Base-by-base conservation (phyloP, 2,113 vertebrate genomes). In the Athene noctua region DNA sequence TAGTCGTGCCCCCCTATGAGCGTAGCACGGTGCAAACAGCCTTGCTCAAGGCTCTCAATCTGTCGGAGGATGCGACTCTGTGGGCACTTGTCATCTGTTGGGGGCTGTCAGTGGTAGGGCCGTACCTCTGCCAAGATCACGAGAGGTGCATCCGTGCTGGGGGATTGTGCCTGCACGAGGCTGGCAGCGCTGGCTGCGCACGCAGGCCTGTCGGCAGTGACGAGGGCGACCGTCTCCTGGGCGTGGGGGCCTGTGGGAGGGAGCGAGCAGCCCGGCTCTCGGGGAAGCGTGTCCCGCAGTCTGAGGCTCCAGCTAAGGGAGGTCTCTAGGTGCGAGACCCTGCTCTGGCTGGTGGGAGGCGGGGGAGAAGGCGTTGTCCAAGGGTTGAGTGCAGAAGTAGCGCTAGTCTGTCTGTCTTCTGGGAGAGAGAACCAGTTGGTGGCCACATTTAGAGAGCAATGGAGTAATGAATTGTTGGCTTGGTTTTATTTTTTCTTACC, bases 91-190 rank as follows among this genome's bases (percentile, higher is more conserved):
- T 58, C 52, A 8, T 19, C 40, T 11, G 8, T 21, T 23, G 46
- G 25, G 57, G 0, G 0, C 6, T 63, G 68, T 61, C 58, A 52
- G 63, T 3, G 9, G 36, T 14, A 25, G 26, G 44, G 44, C 49
- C 2, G 0, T 68, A 21, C 40, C 15, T 66, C 52, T 71, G 62
- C 91, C 51, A 16, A 5, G 52, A 22, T 29, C 6, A 2, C 0
- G 2, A 1, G 40, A 9, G 49, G 4, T 3, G n/a, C 0, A 10
- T 36, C 3, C 0, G 1, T 25, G 38, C 62, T 59, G 23, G n/a
- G 14, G 47, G 22, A 32, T 9, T 17, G 59, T 17, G 59, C 30
- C 27, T 1, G 8, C 9, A 0, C 52, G 4, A 8, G 0, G 5
- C 40, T 52, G 65, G 38, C 44, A 13, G 72, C 1, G 5, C 40